Base-by-base conservation (phyloP, 2,888 invertebrate species). In the Stomorhina lunata region DNA sequence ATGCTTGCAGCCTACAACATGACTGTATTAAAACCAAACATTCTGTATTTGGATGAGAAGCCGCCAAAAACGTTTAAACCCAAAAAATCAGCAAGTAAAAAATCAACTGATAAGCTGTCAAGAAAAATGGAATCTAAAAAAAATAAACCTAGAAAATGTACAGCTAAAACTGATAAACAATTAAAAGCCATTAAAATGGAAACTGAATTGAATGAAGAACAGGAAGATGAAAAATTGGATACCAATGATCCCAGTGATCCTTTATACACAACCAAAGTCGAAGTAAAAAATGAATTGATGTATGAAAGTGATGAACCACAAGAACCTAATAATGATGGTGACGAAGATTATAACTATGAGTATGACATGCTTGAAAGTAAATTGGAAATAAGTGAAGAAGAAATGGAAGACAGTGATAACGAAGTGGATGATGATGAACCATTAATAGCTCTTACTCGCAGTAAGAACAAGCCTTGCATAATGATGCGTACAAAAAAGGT, bases 351-450 rank as follows among this genome's bases (percentile, higher is more conserved):
- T 7, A 53, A 57, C 34, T 55, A 63, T 40, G 29, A 32, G 10
- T 20, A 40, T 55, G 73, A 77, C 3, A 22, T 27, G 37, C 7
- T 48, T 17, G 53, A 17, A 1, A 50, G 48, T n/a, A n/a, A n/a
- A n/a, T n/a, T n/a, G n/a, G n/a, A n/a, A 61, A 37, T n/a, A 53
- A n/a, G 17, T 81, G 81, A 27, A 68, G 66, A 6, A 75, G 73
- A n/a, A n/a, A n/a, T n/a, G n/a, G n/a, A 43, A 81, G 77, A 22
- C 27, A 29, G 29, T 32, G 48, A 32, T 32, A 10, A 43, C 17
- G 27, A 63, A 32, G 61, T 29, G 0, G 76, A 79, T 2, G 77
- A 76, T 0, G 66, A 65, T 29, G 72, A 59, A 10, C 72, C 66
- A 2, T 57, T 73, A 40, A 61, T 77, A 2, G 48, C 48, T 34